Evolutionary conservation across 2,888 invertebrate genomes (phyloP).

Genomic region (Alloplasta piceator): DNA sequence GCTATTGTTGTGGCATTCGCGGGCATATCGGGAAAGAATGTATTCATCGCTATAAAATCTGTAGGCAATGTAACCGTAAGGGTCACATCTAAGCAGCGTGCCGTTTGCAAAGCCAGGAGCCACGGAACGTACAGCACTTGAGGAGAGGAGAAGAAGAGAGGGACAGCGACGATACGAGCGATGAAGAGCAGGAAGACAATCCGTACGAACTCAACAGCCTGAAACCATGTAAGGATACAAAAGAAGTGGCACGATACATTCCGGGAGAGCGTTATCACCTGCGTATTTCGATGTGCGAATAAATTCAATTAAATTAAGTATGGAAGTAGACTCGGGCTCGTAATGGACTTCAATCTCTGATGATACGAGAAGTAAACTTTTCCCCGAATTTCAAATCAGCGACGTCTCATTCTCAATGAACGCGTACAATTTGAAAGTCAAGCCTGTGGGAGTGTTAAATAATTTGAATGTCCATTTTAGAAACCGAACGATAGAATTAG

Average conservation of each 20-base stretch:
- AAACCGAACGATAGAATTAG: background rate
- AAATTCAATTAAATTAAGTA: background rate
- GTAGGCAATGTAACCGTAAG: no score
- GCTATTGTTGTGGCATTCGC: no score
- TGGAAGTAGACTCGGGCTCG: constrained; percentile 10
- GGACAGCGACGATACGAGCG: background rate
- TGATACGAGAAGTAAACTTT: background rate
- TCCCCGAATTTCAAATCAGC: background rate
- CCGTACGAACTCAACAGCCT: background rate
- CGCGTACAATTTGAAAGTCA: constrained; percentile 3
- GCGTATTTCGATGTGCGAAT: background rate
- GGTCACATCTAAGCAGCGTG: no score
- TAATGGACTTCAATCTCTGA: constrained; percentile 1
- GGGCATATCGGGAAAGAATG: no score
- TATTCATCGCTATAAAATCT: no score
- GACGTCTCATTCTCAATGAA: constrained; percentile 13
- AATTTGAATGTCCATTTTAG: constrained; percentile 5
- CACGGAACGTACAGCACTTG: background rate
- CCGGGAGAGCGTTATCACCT: background rate
- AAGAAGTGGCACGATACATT: background rate
- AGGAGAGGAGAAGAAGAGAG: background rate
- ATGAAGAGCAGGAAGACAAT: background rate
- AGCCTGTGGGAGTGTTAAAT: background rate
- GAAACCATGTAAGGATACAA: background rate
- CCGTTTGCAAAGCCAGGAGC: no score